Evolutionary conservation across 2,888 invertebrate species (phyloP), one percentile per base, ranked within the genome.

Genomic region (Eurytoma californica): DNA sequence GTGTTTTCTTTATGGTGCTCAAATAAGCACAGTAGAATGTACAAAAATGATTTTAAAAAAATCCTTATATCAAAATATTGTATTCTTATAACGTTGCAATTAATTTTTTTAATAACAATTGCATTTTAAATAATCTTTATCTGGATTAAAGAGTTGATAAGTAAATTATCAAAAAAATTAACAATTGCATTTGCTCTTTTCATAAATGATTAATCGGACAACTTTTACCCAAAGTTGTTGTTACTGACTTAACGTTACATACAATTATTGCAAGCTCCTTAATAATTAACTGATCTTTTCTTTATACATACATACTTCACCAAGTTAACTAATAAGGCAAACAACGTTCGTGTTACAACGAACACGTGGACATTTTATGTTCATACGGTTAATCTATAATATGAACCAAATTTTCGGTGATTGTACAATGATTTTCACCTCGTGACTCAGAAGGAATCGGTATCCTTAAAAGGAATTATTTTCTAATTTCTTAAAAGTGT

Each of bases 301-400:
- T n/a, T 39, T 39, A 39, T 78, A 73, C 72, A 55, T 60, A 61
- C 18, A 14, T 70, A 58, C 74, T 68, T 68, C 39, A 39, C 24
- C 18, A 49, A 77, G 55, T 80, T 69, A 80, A 80, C 77, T 80
- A 80, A 72, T 80, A 80, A 80, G 80, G 80, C 80, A 78, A 80
- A 73, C 39, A 14, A 53, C 51, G 69, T 70, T 80, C 74, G 49
- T 77, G 77, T 14, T 16, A n/a, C 20, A 66, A 63, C 66, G 72
- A 80, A 66, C 70, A 74, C 7, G 70, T 74, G 65, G 80, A 80
- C 58, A 61, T 39, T 39, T 39, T 72, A 69, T 72, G 18, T 77
- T 74, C 30, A n/a, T 80, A 72, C 51, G 74, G 73, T 73, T 77
- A 58, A 79, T 61, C 72, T 70, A 80, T 18, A 39, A 67, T 61